A percentile compares a stretch with the other conserved stretches of the same genome.
Conservation (phyloP, 1,140 invertebrate genomes). For the Cyrtorhinus lividipennis region DNA sequence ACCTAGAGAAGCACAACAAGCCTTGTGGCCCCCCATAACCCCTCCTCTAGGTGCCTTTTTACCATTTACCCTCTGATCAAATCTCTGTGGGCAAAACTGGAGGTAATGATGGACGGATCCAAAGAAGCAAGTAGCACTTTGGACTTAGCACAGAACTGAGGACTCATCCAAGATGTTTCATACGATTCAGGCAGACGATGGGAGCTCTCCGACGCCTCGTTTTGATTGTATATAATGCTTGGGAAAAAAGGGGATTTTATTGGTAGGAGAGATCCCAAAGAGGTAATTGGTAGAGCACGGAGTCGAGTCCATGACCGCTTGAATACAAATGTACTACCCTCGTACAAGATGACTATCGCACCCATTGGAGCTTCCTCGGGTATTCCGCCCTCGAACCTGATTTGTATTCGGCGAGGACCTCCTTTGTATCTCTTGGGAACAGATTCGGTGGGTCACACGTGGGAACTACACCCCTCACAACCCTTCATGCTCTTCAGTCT, state of each 20-base stretch:
- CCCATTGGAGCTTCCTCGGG: constrained; percentile 7
- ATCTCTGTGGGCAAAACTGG: no score
- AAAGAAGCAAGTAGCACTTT: no score
- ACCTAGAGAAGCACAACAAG: no score
- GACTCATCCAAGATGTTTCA: no score
- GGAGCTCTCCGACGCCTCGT: no score
- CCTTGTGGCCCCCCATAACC: no score
- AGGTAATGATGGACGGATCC: no score
- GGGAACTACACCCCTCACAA: background rate
- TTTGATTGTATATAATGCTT: no score
- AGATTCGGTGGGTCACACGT: constrained; percentile 14
- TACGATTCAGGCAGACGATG: no score
- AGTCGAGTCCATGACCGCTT: constrained; percentile 7
- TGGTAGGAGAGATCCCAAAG: background rate
- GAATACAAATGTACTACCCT: constrained; percentile 10
- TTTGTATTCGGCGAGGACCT: constrained; percentile 10
- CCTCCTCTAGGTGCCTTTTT: no score
- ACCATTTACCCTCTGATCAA: no score
- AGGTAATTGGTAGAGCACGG: constrained; percentile 16
- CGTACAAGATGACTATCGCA: constrained; percentile 6
- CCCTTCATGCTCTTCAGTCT: background rate
- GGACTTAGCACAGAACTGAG: no score
- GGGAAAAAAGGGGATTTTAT: constrained; percentile 1
- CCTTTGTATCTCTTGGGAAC: background rate
- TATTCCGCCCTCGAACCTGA: constrained; percentile 11